Base-by-base conservation (phyloP, 2,888 invertebrate genomes). In the Aphodius sticticus region DNA sequence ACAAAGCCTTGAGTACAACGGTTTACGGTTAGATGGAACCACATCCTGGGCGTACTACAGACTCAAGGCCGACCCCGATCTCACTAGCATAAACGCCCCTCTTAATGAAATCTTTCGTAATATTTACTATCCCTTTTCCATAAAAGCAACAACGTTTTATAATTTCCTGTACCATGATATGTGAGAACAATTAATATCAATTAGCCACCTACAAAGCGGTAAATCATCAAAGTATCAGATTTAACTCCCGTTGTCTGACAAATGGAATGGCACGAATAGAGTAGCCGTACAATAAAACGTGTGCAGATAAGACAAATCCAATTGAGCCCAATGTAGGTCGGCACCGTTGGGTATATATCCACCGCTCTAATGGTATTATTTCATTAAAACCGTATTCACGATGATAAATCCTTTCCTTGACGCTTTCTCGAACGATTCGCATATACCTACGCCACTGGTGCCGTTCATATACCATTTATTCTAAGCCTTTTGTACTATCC, bases 261-360 rank as follows among this genome's bases (percentile, higher is more conserved):
- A 53, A 53, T 53, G 12, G 53, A 53, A 2, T 53, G 53, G 53
- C 53, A 53, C 53, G 53, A 12, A 53, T 12, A 53, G 12, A 53
- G 53, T 53, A 53, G 53, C 12, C 53, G 12, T 9, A 53, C 53
- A 53, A 53, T 53, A 53, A 53, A 53, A 53, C 53, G 7, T 53
- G 53, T 53, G 53, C 53, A 53, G 53, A 53, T 53, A 53, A 53
- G 53, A 53, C 53, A 53, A 53, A 53, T 53, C 53, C 53, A 53
- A 53, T 53, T 53, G 53, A 12, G 53, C 53, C 53, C 53, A 9
- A 53, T 53, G 53, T 53, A 53, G 53, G 53, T 53, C 53, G 53
- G 12, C 53, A 53, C 53, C 53, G 53, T 53, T 53, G 53, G 53
- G 53, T 53, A 12, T 53, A 53, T 53, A 53, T 53, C 7, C 53